Percentiles rank a stretch among this genome's conserved stretches.
These are phyloP conservation scores for Chymomyza costata DNA, from an alignment of 1,140 invertebrate genomes.

Conservation along the genomic window DNA sequence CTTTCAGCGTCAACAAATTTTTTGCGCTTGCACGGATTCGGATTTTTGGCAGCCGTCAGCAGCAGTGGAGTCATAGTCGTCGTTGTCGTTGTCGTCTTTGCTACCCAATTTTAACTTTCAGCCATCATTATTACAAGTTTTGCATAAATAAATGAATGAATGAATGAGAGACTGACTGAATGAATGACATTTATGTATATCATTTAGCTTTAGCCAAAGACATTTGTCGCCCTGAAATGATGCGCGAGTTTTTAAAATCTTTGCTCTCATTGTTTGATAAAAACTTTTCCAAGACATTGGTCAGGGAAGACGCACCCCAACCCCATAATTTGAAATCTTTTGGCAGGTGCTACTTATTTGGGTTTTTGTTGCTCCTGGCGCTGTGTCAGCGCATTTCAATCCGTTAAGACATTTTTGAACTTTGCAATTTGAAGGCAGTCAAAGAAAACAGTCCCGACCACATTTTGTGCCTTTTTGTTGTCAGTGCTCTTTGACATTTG, in stretches of 20 bases:
- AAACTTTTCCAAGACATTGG: conserved; percentile 34
- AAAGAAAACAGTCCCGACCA: no score
- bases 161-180: conserved; percentile 26
- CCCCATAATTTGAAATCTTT: no score
- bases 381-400: conserved; percentile 57
- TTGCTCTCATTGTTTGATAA: conserved; percentile 58
- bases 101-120: conserved; percentile 18
- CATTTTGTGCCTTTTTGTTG: conserved; percentile 46
- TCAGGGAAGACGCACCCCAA: no score
- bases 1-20: conserved; percentile 61
- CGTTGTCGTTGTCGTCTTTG: conserved; percentile 15
- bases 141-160: conserved; percentile 63
- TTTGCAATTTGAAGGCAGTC: no score
- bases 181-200: conserved; percentile 59
- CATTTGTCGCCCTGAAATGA: conserved; percentile 42
- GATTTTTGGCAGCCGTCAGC: conserved; percentile 30
- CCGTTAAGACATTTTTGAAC: conserved; percentile 5
- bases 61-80: no score
- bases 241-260: conserved; percentile 48
- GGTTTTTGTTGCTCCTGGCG: no score
- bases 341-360: no score
- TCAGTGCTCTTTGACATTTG: no score
- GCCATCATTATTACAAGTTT: conserved; percentile 71
- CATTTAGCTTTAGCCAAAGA: conserved; percentile 55
- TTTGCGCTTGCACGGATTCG: conserved; percentile 39